These are phyloP conservation scores for Pogonomyrmex barbatus DNA, from an alignment of 1,140 invertebrate species.

Conservation along the genomic window DNA sequence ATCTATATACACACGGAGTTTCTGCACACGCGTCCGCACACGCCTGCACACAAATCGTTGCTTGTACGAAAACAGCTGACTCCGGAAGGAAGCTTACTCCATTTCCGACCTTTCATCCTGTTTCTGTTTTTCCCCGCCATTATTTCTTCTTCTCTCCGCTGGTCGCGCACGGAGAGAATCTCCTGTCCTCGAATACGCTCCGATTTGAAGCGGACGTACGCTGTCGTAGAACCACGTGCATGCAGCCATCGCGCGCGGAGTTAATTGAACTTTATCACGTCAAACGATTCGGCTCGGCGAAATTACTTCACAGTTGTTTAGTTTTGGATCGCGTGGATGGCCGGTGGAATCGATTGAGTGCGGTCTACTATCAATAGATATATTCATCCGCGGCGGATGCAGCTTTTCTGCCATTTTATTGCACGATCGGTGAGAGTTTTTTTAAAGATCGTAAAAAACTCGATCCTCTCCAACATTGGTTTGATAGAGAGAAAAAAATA, in stretches of 20 bases:
- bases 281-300: constrained; percentile 71
- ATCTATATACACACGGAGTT: constrained; percentile 42
- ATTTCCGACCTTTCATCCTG: constrained; percentile 56
- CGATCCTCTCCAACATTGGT: neutral
- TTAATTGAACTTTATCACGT: constrained; percentile 78
- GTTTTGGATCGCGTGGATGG: constrained; percentile 73
- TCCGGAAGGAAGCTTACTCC: constrained; percentile 51
- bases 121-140: constrained; percentile 36
- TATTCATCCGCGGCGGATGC: constrained; percentile 36
- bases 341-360: constrained; percentile 34
- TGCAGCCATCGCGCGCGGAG: constrained; percentile 58
- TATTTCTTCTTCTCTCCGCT: neutral
- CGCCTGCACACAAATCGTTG: neutral
- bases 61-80: constrained; percentile 55
- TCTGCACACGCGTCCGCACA: constrained; percentile 2
- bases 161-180: neutral
- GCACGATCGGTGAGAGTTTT: neutral
- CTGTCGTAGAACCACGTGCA: constrained; percentile 52
- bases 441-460: constrained; percentile 37
- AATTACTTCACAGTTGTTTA: constrained; percentile 76
- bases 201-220: constrained; percentile 64
- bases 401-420: constrained; percentile 60
- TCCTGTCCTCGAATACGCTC: constrained; percentile 34
- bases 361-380: constrained; percentile 60
- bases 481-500: constrained; percentile 18